Percentiles rank a stretch among this genome's conserved stretches.
Evolutionary conservation across 37 sponge, comb jelly and placozoan species (phyloP).

Genomic region (Mnemiopsis leidyi): DNA sequence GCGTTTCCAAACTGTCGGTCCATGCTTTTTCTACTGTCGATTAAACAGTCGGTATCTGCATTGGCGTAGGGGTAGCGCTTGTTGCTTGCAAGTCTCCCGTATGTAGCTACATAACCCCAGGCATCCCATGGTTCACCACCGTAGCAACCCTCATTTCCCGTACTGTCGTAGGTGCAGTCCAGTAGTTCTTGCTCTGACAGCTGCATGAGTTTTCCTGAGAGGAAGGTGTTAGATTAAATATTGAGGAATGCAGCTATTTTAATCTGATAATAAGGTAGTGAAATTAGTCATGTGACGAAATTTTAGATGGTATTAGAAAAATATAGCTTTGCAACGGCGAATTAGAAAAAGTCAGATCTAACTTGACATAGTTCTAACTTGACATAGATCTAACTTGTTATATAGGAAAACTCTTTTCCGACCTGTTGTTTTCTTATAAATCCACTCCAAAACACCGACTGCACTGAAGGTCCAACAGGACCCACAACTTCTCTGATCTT

Average conservation of each 20-base stretch:
- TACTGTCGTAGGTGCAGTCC: background rate
- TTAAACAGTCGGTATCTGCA: background rate
- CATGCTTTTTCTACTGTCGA: background rate
- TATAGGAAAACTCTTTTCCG: no score
- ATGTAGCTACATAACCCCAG: background rate
- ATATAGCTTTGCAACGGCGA: no score
- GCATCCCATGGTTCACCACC: background rate
- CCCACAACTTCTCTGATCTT: slow-evolving; percentile 8
- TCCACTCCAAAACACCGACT: slow-evolving; percentile 11
- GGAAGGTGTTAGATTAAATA: no score
- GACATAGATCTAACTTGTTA: no score
- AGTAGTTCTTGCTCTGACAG: slow-evolving; percentile 17
- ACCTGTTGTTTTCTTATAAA: slow-evolving; percentile 50
- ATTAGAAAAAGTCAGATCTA: no score
- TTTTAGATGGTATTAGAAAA: no score
- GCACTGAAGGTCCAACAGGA: slow-evolving; percentile 42
- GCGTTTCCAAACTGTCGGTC: background rate
- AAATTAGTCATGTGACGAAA: no score
- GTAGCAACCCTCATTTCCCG: background rate
- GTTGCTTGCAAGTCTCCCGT: background rate
- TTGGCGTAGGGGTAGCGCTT: background rate
- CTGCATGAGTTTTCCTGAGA: slow-evolving; percentile 21
- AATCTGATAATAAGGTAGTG: no score
- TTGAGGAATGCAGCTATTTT: background rate
- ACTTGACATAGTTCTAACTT: no score